A percentile compares a stretch with the other conserved stretches of the same genome.
These are phyloP conservation scores for Phalloptychus januarius DNA, from an alignment of 2,797 vertebrate species.

Conservation along the genomic window DNA sequence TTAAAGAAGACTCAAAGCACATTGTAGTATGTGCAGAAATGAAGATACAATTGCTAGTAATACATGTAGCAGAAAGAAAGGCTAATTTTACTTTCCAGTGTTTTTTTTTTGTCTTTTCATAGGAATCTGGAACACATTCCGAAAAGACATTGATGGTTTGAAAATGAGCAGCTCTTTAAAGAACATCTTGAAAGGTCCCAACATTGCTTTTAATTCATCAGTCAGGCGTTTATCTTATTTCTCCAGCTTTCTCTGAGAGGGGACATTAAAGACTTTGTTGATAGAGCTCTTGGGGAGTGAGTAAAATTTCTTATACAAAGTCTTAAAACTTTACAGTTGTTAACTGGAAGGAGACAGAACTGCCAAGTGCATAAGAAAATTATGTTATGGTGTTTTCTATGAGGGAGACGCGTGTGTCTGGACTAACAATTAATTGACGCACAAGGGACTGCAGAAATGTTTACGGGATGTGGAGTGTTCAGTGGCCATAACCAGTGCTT, in stretches of 20 bases:
- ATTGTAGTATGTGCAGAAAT: slow-evolving; percentile 37
- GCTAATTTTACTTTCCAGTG: slow-evolving; percentile 40
- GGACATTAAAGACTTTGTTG: slow-evolving; percentile 72
- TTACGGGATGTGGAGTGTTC: slow-evolving; percentile 69
- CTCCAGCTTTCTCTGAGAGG: slow-evolving; percentile 69
- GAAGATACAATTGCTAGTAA: slow-evolving; percentile 31
- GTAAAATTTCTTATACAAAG: slow-evolving; percentile 66
- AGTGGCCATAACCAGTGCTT: slow-evolving; percentile 66
- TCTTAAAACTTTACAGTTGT: slow-evolving; percentile 73
- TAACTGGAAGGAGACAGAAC: slow-evolving; percentile 53
- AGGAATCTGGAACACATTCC: slow-evolving; percentile 53
- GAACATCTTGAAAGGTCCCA: slow-evolving; percentile 65
- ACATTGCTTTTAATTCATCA: slow-evolving; percentile 68
- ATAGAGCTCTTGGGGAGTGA: slow-evolving; percentile 65
- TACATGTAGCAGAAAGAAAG: slow-evolving; percentile 36
- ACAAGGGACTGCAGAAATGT: slow-evolving; percentile 62
- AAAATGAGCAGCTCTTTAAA: slow-evolving; percentile 73
- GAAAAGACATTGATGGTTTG: slow-evolving; percentile 52
- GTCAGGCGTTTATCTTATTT: slow-evolving; percentile 76
- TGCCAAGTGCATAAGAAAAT: slow-evolving; percentile 44
- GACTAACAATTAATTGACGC: slow-evolving; percentile 42
- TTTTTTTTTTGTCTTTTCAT: slow-evolving; percentile 29
- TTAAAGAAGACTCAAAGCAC: slow-evolving; percentile 41
- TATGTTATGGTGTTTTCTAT: slow-evolving; percentile 43
- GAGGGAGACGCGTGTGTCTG: slow-evolving; percentile 38